These are phyloP conservation scores for Hypocryptadius cinnamomeus DNA, from an alignment of 2,113 vertebrate genomes.

Conservation along the genomic window DNA sequence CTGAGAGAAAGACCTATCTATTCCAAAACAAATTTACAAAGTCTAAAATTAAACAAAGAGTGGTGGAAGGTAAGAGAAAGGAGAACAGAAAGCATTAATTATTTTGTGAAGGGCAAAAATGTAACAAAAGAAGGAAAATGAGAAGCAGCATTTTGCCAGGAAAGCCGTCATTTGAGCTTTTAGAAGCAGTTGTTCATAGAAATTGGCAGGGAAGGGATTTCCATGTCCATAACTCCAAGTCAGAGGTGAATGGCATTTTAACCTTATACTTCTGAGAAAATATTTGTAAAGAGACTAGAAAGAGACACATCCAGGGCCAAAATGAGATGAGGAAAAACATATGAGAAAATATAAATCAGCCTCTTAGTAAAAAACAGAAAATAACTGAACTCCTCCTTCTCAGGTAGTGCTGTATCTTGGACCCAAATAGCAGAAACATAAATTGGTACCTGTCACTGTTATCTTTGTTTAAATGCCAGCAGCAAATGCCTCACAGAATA, in stretches of 20 bases:
- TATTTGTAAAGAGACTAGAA: not conserved
- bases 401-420: not conserved
- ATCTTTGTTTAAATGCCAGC: not conserved
- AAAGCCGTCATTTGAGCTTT: not conserved
- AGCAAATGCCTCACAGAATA: not conserved
- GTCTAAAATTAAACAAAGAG: not conserved
- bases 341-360: not conserved
- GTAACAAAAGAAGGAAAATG: not conserved
- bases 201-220: not conserved
- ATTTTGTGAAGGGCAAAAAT: not conserved
- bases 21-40: not conserved
- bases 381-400: not conserved
- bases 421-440: not conserved
- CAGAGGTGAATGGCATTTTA: not conserved
- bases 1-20: not conserved
- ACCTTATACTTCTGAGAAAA: not conserved
- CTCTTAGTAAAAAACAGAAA: not conserved
- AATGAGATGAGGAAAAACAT: not conserved
- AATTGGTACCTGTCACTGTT: not conserved
- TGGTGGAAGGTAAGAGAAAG: not conserved
- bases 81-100: not conserved
- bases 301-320: not conserved
- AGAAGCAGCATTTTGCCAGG: not conserved
- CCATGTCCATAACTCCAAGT: not conserved
- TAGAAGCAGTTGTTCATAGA: not conserved